Conservation (phyloP, 1,140 invertebrate species). For the Neoseiulus cucumeris region DNA sequence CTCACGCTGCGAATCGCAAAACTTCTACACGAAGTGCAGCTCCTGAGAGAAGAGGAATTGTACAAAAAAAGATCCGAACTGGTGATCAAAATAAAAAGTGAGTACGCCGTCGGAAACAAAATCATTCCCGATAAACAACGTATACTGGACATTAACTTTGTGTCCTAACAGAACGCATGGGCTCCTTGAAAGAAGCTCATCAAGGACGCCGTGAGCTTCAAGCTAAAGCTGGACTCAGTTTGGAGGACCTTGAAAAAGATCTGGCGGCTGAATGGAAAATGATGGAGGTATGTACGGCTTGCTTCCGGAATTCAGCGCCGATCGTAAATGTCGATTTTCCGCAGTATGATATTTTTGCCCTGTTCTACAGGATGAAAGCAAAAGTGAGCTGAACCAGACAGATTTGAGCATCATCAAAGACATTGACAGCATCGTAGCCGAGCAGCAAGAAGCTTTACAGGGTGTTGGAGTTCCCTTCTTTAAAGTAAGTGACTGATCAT, state of each 20-base stretch:
- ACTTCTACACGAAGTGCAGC: too few relatives aligned
- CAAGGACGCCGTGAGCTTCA: background rate
- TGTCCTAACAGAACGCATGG: background rate
- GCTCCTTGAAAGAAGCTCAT: background rate
- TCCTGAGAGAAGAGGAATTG: background rate
- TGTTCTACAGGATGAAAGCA: background rate
- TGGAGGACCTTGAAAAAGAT: background rate
- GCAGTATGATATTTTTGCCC: too few relatives aligned
- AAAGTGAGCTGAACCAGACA: background rate
- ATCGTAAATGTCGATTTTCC: too few relatives aligned
- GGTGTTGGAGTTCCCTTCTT: background rate
- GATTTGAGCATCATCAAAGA: background rate
- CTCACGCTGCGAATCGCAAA: too few relatives aligned
- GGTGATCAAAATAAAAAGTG: background rate
- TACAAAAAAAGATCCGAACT: background rate
- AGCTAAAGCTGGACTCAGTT: background rate
- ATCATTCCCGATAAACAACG: too few relatives aligned
- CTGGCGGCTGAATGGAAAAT: background rate
- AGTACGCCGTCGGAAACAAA: too few relatives aligned
- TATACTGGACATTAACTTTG: too few relatives aligned
- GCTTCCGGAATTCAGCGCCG: too few relatives aligned
- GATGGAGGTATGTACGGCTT: background rate
- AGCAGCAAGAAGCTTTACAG: background rate
- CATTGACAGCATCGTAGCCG: background rate
- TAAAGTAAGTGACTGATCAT: constrained; percentile 6